These are phyloP conservation scores for Drosophila colorata DNA, from an alignment of 2,888 invertebrate genomes.

Conservation along the genomic window DNA sequence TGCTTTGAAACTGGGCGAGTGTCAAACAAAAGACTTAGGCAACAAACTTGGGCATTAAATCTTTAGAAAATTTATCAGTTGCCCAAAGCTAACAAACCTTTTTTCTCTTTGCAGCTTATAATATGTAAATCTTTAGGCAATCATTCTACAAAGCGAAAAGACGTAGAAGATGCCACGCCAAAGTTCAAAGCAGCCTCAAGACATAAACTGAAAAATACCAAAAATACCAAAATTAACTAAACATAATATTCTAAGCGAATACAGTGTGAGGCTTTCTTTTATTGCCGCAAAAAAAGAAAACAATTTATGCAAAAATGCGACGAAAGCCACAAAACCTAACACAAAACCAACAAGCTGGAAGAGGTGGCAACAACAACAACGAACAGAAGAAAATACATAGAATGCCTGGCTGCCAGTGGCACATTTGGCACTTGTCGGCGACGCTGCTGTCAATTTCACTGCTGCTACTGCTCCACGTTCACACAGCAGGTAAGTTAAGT, in stretches of 20 bases:
- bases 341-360: slow-evolving; percentile 46
- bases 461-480: slow-evolving; percentile 45
- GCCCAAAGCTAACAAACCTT: slow-evolving; percentile 24
- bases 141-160: slow-evolving; percentile 16
- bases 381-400: slow-evolving; percentile 43
- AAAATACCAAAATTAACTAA: slow-evolving; percentile 27
- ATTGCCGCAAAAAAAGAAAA: slow-evolving; percentile 22
- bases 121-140: slow-evolving; percentile 39
- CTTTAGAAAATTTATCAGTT: slow-evolving; percentile 6
- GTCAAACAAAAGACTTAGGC: slow-evolving; percentile 75
- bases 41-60: slow-evolving; percentile 55
- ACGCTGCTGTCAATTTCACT: slow-evolving; percentile 53
- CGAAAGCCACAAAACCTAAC: slow-evolving; percentile 69
- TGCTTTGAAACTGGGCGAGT: slow-evolving; percentile 41
- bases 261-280: slow-evolving; percentile 34
- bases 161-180: slow-evolving; percentile 54
- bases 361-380: slow-evolving; percentile 31
- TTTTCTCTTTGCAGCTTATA: slow-evolving; percentile 46
- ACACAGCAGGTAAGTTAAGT: slow-evolving; percentile 63
- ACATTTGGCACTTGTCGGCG: slow-evolving; percentile 64
- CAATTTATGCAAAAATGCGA: slow-evolving; percentile 74
- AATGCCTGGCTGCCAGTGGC: slow-evolving; percentile 50
- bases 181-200: slow-evolving; percentile 34
- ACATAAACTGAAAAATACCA: slow-evolving; percentile 20
- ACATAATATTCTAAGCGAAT: slow-evolving; percentile 11